Conservation (phyloP, 2,888 invertebrate species). For the Xestia xanthographa region DNA sequence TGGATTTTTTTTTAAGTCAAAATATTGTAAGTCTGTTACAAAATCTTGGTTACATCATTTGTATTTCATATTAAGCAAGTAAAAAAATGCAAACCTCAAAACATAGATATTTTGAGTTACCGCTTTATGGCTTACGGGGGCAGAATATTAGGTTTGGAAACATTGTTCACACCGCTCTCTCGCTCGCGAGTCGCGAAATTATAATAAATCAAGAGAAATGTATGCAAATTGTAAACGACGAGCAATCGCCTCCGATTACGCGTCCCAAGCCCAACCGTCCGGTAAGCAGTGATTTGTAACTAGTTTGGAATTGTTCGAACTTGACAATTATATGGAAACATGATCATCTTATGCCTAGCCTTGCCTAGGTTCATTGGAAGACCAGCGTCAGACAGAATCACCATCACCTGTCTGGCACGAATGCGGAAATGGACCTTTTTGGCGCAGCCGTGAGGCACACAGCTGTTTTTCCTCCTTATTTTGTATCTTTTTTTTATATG, state of each 20-base stretch:
- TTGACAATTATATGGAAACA: not conserved
- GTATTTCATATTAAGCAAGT: not conserved
- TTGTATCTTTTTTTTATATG: too few relatives aligned
- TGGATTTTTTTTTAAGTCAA: not conserved
- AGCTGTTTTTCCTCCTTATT: too few relatives aligned
- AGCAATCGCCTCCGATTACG: conserved; percentile 41
- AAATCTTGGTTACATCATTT: not conserved
- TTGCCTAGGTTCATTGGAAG: too few relatives aligned
- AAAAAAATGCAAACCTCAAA: not conserved
- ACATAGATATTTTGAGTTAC: not conserved
- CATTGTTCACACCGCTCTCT: conserved; percentile 18
- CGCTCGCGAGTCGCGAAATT: conserved; percentile 29
- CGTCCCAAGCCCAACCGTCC: not conserved
- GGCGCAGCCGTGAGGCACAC: too few relatives aligned
- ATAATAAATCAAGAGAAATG: conserved; percentile 54
- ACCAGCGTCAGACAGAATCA: too few relatives aligned
- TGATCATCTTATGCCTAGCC: not conserved
- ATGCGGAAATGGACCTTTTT: too few relatives aligned
- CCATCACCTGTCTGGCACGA: too few relatives aligned
- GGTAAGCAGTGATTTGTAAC: conserved; percentile 15
- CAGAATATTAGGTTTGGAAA: conserved; percentile 4
- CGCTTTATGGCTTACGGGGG: not conserved
- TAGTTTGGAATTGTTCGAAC: conserved; percentile 22
- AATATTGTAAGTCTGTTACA: too few relatives aligned
- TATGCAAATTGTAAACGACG: conserved; percentile 56